A percentile compares a stretch with the other conserved stretches of the same genome.
Evolutionary conservation across 2,888 invertebrate genomes (phyloP).

Genomic region (Tethea ocularis): DNA sequence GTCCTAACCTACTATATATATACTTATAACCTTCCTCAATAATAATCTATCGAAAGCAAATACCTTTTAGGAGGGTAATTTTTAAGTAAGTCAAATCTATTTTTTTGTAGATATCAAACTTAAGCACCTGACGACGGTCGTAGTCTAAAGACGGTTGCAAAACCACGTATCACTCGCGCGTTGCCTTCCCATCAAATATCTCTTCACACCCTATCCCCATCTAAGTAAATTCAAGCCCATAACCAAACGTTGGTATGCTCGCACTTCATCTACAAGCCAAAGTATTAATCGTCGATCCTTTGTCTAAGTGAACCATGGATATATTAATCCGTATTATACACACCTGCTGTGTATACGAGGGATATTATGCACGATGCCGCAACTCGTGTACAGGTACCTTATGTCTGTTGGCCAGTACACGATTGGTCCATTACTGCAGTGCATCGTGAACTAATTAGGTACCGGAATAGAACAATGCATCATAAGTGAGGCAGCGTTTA

Average conservation of each 20-base stretch:
- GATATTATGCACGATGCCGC: constrained; percentile 27
- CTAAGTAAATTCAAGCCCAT: background rate
- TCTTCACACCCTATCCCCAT: too few species aligned
- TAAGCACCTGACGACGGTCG: too few species aligned
- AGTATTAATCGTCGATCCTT: background rate
- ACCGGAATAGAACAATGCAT: constrained; percentile 33
- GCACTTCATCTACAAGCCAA: background rate
- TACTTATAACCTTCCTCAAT: too few species aligned
- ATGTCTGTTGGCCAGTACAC: constrained; percentile 38
- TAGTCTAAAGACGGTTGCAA: too few species aligned
- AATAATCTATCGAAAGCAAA: too few species aligned
- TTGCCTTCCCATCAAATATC: too few species aligned
- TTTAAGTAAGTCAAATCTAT: too few species aligned
- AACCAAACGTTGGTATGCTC: background rate
- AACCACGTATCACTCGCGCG: too few species aligned
- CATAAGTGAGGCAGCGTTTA: constrained; percentile 12
- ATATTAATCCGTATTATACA: constrained; percentile 19
- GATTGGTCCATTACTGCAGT: constrained; percentile 51
- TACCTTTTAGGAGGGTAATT: too few species aligned
- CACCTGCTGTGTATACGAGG: constrained; percentile 17
- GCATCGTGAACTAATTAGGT: constrained; percentile 54
- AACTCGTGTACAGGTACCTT: constrained; percentile 19
- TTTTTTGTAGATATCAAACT: too few species aligned
- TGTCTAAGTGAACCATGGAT: constrained; percentile 15
- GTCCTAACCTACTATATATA: too few species aligned